phyloP scores from a whole-genome alignment of 2,888 invertebrate species.

The Xanthia togata region DNA sequence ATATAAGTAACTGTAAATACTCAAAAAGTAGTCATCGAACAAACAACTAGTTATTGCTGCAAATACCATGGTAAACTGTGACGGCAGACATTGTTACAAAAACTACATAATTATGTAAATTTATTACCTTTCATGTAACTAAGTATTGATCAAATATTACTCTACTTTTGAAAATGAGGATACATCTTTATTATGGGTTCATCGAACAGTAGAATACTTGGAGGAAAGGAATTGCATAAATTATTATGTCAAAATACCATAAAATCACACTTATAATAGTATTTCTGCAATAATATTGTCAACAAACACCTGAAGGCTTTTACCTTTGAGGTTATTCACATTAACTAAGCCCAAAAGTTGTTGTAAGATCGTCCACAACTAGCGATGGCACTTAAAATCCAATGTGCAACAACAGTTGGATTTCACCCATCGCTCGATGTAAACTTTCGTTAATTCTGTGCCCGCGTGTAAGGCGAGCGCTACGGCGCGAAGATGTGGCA shows the following conservation, averaged over 20 bases:
- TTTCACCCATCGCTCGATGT: conserved; percentile 87
- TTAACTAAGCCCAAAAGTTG: conserved; percentile 72
- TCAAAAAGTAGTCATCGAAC: conserved; percentile 7
- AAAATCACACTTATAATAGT: conserved; percentile 30
- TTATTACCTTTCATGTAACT: conserved; percentile 27
- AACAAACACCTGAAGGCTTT: conserved; percentile 57
- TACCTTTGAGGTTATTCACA: conserved; percentile 69
- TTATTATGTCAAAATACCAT: conserved; percentile 9
- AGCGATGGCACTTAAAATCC: conserved; percentile 88
- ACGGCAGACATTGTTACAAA: conserved; percentile 14
- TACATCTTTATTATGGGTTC: conserved; percentile 19
- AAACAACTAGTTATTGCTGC: conserved; percentile 29
- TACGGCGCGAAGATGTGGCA: conserved; percentile 76
- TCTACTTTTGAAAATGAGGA: conserved; percentile 31
- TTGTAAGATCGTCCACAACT: conserved; percentile 85
- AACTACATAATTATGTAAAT: conserved; percentile 34
- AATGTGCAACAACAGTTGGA: conserved; percentile 87
- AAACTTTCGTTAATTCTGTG: conserved; percentile 77
- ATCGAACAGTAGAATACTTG: conserved; percentile 4
- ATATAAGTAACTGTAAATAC: conserved; percentile 19
- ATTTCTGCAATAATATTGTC: conserved; percentile 42
- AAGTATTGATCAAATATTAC: conserved; percentile 54
- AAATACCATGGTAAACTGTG: conserved; percentile 39
- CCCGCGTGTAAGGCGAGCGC: conserved; percentile 75
- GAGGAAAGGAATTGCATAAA: conserved; percentile 17